Evolutionary conservation across 1,140 invertebrate species (phyloP).

Genomic region (Drosophila trapezifrons): DNA sequence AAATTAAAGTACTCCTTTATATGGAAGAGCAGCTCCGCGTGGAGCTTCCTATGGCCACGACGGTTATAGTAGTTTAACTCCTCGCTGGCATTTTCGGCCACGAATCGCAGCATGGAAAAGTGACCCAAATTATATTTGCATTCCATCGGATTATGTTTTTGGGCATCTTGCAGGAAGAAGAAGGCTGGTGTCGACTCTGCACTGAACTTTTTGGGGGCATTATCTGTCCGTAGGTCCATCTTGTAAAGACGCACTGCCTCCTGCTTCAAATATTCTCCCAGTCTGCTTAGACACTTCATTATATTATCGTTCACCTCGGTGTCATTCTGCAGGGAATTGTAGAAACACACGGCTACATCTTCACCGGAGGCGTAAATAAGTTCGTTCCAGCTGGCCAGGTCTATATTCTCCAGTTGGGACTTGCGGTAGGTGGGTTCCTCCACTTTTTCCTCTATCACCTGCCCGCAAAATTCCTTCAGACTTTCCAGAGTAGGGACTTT

Average conservation of each 20-base stretch:
- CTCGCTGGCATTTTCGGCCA: conserved; percentile 26
- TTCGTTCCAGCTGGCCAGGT: conserved; percentile 34
- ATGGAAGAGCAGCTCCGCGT: conserved; percentile 20
- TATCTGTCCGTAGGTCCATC: conserved; percentile 19
- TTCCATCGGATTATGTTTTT: conserved; percentile 18
- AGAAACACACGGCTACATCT: conserved; percentile 38
- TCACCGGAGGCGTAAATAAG: conserved; percentile 26
- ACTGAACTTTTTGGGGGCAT: conserved; percentile 38
- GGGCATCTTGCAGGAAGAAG: conserved; percentile 13
- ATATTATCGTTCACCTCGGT: not conserved
- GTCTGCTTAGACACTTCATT: conserved; percentile 1
- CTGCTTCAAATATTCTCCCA: conserved; percentile 24
- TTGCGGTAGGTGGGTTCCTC: not conserved
- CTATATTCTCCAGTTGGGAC: conserved; percentile 9
- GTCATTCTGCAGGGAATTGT: conserved; percentile 15
- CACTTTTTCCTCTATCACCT: conserved; percentile 13
- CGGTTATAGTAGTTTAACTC: conserved; percentile 35
- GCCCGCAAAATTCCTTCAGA: conserved; percentile 32
- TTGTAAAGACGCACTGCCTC: conserved; percentile 38
- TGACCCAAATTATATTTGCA: not conserved
- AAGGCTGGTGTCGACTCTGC: conserved; percentile 17
- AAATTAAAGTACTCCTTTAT: conserved; percentile 26
- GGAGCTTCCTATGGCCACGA: not conserved
- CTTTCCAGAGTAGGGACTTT: conserved; percentile 1
- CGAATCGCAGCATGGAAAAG: conserved; percentile 6